Evolutionary conservation across 2,113 vertebrate genomes (phyloP).

Genomic region (Sander lucioperca): DNA sequence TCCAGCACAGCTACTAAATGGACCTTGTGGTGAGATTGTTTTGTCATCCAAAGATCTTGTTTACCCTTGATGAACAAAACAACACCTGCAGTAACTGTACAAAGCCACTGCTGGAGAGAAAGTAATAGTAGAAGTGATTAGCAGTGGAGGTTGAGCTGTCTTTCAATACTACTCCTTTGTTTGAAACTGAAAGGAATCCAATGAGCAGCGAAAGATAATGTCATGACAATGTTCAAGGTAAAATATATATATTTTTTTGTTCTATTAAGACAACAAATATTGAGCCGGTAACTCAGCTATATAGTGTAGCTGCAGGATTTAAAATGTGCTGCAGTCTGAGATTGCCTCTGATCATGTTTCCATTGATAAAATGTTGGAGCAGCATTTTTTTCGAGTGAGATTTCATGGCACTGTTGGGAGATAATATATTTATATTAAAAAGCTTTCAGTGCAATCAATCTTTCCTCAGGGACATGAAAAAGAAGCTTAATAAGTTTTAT

Average conservation of each 20-base stretch:
- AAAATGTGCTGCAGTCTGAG: conserved; percentile 56
- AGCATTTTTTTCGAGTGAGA: conserved; percentile 66
- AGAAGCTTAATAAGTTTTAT: conserved; percentile 68
- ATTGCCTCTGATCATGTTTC: conserved; percentile 72
- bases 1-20: not conserved
- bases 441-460: conserved; percentile 79
- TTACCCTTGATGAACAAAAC: not conserved
- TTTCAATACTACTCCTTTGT: not conserved
- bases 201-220: conserved; percentile 1
- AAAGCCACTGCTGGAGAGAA: not conserved
- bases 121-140: not conserved
- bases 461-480: conserved; percentile 67
- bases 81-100: not conserved
- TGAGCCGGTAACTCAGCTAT: conserved; percentile 46
- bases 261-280: conserved; percentile 18
- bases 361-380: conserved; percentile 69
- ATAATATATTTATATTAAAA: conserved; percentile 78
- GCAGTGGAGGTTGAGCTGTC: not conserved
- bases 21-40: not conserved
- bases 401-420: conserved; percentile 77
- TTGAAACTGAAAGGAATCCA: not conserved
- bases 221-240: conserved; percentile 37
- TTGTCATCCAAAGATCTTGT: not conserved
- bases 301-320: conserved; percentile 51
- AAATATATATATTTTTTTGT: conserved; percentile 32